These are phyloP conservation scores for Apamea anceps DNA, from an alignment of 2,888 invertebrate genomes.

Conservation along the genomic window DNA sequence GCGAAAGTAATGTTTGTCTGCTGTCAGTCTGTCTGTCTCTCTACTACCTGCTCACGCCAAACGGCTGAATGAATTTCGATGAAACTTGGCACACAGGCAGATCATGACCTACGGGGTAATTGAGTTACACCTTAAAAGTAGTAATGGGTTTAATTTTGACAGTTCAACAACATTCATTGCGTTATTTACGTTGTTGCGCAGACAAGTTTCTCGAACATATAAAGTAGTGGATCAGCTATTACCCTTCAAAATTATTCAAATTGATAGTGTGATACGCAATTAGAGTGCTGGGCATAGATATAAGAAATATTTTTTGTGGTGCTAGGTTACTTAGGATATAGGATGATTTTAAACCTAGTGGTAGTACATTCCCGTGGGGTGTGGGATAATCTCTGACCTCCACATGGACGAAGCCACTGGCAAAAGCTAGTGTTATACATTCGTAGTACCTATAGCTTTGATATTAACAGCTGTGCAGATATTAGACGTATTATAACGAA, in stretches of 20 bases:
- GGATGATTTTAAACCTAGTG: background rate
- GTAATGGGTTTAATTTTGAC: too few species aligned
- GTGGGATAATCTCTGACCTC: background rate
- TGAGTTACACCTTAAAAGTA: too few species aligned
- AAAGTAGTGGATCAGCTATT: background rate
- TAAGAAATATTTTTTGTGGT: background rate
- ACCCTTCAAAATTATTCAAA: background rate
- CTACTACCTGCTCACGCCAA: background rate
- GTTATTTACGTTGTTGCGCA: too few species aligned
- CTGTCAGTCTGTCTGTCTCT: background rate
- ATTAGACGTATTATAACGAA: background rate
- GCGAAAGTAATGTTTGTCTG: background rate
- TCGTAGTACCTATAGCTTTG: background rate
- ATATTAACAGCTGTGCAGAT: conserved; percentile 22
- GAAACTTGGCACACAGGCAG: background rate
- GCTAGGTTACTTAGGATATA: background rate
- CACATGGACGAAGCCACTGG: background rate
- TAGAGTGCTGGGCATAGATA: too few species aligned
- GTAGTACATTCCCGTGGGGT: background rate
- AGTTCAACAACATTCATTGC: too few species aligned
- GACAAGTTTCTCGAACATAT: too few species aligned
- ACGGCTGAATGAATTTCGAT: background rate
- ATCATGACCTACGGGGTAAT: too few species aligned
- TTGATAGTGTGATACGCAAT: too few species aligned
- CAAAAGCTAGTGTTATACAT: background rate